phyloP scores from a whole-genome alignment of 2,888 invertebrate genomes.

The Idaea dimidiata region DNA sequence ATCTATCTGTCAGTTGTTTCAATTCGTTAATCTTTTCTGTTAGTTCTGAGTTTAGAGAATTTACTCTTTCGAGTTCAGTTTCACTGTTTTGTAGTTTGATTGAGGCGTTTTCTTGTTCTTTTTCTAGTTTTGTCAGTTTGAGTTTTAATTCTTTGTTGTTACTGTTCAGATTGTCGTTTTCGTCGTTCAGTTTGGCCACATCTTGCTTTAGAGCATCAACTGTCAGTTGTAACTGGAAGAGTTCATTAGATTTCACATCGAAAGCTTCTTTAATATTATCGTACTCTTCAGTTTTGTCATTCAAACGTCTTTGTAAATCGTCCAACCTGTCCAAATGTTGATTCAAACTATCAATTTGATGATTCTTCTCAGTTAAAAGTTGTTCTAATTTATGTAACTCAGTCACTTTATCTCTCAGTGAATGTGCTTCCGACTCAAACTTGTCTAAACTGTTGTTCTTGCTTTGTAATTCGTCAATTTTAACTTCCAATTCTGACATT shows the following conservation, averaged over 20 bases:
- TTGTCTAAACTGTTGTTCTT: constrained; percentile 61
- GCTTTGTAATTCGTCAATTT: constrained; percentile 71
- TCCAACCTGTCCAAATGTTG: constrained; percentile 73
- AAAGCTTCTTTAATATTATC: constrained; percentile 71
- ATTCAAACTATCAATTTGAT: constrained; percentile 76
- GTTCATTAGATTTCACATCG: constrained; percentile 66
- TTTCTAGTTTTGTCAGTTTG: constrained; percentile 64
- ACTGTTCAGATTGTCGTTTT: constrained; percentile 61
- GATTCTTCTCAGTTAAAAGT: constrained; percentile 78
- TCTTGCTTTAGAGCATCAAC: constrained; percentile 58
- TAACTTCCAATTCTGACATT: constrained; percentile 73
- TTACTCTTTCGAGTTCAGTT: constrained; percentile 59
- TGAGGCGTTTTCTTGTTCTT: constrained; percentile 70
- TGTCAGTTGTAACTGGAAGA: constrained; percentile 65
- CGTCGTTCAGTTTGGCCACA: constrained; percentile 61
- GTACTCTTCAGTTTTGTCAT: constrained; percentile 73
- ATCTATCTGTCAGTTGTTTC: constrained; percentile 60
- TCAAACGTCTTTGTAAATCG: constrained; percentile 71
- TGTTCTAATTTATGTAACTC: constrained; percentile 76
- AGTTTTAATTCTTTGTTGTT: constrained; percentile 63
- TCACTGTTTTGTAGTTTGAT: constrained; percentile 65
- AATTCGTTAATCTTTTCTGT: constrained; percentile 66
- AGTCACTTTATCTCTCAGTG: constrained; percentile 70
- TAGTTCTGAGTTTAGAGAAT: constrained; percentile 61
- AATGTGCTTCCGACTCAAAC: constrained; percentile 64